Base-by-base conservation (phyloP, 2,888 invertebrate genomes). In the Polydesmus complanatus region DNA sequence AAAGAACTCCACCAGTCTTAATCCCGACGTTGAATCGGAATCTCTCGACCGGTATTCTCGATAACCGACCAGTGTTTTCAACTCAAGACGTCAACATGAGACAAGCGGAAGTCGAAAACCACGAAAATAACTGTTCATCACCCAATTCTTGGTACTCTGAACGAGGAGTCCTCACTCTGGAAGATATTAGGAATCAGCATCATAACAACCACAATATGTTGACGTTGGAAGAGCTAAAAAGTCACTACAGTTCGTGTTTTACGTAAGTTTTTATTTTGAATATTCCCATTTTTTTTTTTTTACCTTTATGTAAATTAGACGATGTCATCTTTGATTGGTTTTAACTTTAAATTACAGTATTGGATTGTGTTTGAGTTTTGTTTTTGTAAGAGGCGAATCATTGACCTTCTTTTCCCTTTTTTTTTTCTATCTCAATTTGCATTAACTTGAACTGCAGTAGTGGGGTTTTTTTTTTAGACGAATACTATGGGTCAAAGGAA, bases 191-290 rank as follows among this genome's bases (percentile, higher is more conserved):
- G 11, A 56, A 56, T 23, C 61, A 61, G 27, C 54, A 61, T 37
- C 61, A 61, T 37, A 61, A 56, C 56, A 56, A 47, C 2, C 56
- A 61, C 19, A 61, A 23, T 49, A 27, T 61, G 56, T 25, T 61
- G 3, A 62, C 62, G 19, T 22, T 85, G 68, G 85, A 85, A 72
- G 84, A 84, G 70, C 73, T 85, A 64, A 80, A 83, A 57, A 78
- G 80, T 62, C 83, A 85, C 69, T 78, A 85, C 71, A 82, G 83
- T 72, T 84, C 84, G 65, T 85, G 85, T 72, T 85, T 85, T 72
- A 83, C 83, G 73, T 79, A 69, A 77, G 78, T 75, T 50, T 62
- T 22, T 37, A 8, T 37, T 37, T 37, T 8, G 14, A n/a, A n/a
- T n/a, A n/a, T n/a, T n/a, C n/a, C n/a, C n/a, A n/a, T n/a, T n/a